Conservation (phyloP, 1,140 invertebrate species). For the Anoplolepis gracilipes region DNA sequence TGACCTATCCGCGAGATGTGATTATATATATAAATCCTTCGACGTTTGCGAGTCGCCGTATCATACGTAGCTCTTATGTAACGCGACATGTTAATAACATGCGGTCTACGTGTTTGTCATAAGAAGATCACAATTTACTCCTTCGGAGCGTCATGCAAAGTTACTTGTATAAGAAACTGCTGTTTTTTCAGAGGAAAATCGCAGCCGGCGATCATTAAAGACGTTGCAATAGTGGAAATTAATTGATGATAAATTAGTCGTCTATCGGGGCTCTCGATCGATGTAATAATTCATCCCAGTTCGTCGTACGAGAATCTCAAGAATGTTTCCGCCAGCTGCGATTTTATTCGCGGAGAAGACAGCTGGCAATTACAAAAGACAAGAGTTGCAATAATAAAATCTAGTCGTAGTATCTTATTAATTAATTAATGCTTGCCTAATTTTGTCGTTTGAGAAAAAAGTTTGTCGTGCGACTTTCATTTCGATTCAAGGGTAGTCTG, state of each 20-base stretch:
- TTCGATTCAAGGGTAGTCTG: background rate
- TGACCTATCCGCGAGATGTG: background rate
- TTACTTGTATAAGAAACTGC: background rate
- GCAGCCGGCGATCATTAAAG: slow-evolving; percentile 7
- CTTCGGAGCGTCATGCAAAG: slow-evolving; percentile 3
- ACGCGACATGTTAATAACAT: slow-evolving; percentile 30
- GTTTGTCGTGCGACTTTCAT: background rate
- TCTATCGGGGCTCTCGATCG: too few relatives aligned
- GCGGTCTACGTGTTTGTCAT: background rate
- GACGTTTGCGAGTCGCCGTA: background rate
- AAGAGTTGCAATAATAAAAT: background rate
- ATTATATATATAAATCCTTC: background rate
- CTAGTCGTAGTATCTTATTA: background rate
- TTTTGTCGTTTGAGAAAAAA: background rate
- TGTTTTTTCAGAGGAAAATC: background rate
- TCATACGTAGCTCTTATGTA: slow-evolving; percentile 12
- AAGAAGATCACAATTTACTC: background rate
- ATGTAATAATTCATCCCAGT: background rate
- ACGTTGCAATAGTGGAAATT: background rate
- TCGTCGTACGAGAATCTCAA: background rate
- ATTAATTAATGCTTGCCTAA: background rate
- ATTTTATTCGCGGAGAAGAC: background rate
- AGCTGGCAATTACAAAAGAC: background rate
- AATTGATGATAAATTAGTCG: background rate
- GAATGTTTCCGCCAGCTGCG: background rate